Evolutionary conservation across 2,888 invertebrate genomes (phyloP).

Genomic region (Leptinotarsa peninsularis): DNA sequence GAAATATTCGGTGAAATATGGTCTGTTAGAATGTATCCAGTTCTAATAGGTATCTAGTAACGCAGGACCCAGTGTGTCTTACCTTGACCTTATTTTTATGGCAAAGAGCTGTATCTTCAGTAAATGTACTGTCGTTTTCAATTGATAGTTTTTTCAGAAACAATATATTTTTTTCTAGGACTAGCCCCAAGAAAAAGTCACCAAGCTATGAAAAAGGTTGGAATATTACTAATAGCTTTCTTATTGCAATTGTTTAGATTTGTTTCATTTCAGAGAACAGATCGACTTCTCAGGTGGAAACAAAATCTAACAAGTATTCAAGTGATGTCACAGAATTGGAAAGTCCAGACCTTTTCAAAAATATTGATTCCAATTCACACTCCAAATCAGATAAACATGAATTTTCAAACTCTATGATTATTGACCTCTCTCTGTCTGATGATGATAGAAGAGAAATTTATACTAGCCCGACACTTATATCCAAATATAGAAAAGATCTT

Average conservation of each 20-base stretch:
- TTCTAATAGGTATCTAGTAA: too few relatives aligned
- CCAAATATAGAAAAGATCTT: constrained; percentile 36
- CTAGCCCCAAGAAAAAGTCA: constrained; percentile 8
- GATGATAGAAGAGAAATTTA: constrained; percentile 32
- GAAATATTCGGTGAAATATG: too few relatives aligned
- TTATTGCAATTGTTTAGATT: background rate
- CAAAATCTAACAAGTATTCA: background rate
- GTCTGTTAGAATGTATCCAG: too few relatives aligned
- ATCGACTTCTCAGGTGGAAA: background rate
- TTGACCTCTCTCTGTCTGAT: constrained; percentile 38
- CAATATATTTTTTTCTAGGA: constrained; percentile 15
- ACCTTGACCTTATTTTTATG: too few relatives aligned
- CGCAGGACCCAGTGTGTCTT: too few relatives aligned
- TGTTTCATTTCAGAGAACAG: constrained; percentile 18
- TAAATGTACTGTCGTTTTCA: too few relatives aligned
- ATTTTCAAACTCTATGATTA: constrained; percentile 20
- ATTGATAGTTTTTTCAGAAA: too few relatives aligned
- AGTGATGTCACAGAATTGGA: constrained; percentile 25
- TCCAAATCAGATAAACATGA: constrained; percentile 23
- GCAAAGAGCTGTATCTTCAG: too few relatives aligned
- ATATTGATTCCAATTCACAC: constrained; percentile 10
- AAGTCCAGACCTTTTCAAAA: constrained; percentile 43
- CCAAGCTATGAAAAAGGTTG: constrained; percentile 28
- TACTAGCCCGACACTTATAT: constrained; percentile 44
- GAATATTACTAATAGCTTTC: background rate